A percentile compares a stretch with the other conserved stretches of the same genome.
phyloP scores from a whole-genome alignment of 2,888 invertebrate species.

The Sinopyrophorus schimmeli region DNA sequence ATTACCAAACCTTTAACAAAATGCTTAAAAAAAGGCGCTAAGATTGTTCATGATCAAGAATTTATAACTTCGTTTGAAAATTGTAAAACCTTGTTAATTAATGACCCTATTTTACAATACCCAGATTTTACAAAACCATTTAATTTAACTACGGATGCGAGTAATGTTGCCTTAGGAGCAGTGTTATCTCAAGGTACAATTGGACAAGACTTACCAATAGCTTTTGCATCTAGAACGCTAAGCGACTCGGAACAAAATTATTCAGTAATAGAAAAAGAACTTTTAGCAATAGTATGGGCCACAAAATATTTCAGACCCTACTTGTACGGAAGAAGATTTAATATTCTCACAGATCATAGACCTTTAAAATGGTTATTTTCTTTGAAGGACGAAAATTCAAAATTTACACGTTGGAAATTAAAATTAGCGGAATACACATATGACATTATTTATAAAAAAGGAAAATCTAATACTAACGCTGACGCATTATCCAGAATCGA shows the following conservation, averaged over 20 bases:
- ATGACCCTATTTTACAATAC: constrained; percentile 36
- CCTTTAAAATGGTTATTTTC: constrained; percentile 38
- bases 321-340: constrained; percentile 35
- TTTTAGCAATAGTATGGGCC: constrained; percentile 26
- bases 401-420: constrained; percentile 41
- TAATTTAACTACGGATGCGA: constrained; percentile 42
- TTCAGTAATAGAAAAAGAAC: constrained; percentile 28
- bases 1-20: constrained; percentile 34
- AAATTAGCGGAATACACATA: constrained; percentile 41
- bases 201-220: constrained; percentile 37
- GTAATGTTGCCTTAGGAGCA: constrained; percentile 37
- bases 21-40: constrained; percentile 32
- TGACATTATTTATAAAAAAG: constrained; percentile 37
- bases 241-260: constrained; percentile 30
- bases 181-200: constrained; percentile 42
- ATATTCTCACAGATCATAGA: constrained; percentile 44
- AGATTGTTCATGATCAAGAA: constrained; percentile 22
- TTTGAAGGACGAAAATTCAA: constrained; percentile 35
- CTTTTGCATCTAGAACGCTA: constrained; percentile 41
- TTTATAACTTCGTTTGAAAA: constrained; percentile 23
- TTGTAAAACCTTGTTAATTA: constrained; percentile 28
- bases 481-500: constrained; percentile 18
- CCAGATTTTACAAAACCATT: constrained; percentile 42
- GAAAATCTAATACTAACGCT: constrained; percentile 33
- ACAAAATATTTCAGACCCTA: constrained; percentile 29